phyloP scores from a whole-genome alignment of 2,797 vertebrate species.

The Poecilia gillii region DNA sequence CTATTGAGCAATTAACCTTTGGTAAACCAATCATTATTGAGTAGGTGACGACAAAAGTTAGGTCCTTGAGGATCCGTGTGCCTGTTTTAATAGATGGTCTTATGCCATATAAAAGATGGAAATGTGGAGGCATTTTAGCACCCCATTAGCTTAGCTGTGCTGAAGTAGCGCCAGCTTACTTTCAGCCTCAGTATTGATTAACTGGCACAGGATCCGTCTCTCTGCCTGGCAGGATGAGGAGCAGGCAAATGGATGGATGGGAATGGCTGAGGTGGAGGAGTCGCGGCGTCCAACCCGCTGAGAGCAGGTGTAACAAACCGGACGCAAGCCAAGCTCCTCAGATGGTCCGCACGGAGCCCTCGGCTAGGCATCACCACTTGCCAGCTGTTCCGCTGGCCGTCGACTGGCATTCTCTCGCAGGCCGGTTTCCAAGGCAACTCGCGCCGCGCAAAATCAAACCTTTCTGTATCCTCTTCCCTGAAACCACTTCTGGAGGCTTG shows the following conservation, averaged over 20 bases:
- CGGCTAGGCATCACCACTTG: conserved; percentile 18
- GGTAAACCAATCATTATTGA: conserved; percentile 85
- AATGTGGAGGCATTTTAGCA: conserved; percentile 64
- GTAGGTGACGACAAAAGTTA: conserved; percentile 78
- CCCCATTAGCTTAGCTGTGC: conserved; percentile 70
- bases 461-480: background rate
- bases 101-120: conserved; percentile 71
- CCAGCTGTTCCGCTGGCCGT: conserved; percentile 34
- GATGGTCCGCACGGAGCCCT: conserved; percentile 20
- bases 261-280: conserved; percentile 13
- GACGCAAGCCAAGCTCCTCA: conserved; percentile 8
- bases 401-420: conserved; percentile 22
- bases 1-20: conserved; percentile 85
- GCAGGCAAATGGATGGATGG: conserved; percentile 53
- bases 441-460: conserved; percentile 22
- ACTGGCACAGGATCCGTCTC: conserved; percentile 56
- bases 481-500: conserved; percentile 17
- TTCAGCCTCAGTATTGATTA: conserved; percentile 74
- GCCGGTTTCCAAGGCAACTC: conserved; percentile 49
- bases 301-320: conserved; percentile 26
- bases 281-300: background rate
- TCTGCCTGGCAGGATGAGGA: conserved; percentile 50
- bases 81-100: conserved; percentile 76
- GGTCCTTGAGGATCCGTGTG: conserved; percentile 77
- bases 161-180: conserved; percentile 70